phyloP scores from a whole-genome alignment of 2,888 invertebrate genomes.

The Colostygia pectinataria region DNA sequence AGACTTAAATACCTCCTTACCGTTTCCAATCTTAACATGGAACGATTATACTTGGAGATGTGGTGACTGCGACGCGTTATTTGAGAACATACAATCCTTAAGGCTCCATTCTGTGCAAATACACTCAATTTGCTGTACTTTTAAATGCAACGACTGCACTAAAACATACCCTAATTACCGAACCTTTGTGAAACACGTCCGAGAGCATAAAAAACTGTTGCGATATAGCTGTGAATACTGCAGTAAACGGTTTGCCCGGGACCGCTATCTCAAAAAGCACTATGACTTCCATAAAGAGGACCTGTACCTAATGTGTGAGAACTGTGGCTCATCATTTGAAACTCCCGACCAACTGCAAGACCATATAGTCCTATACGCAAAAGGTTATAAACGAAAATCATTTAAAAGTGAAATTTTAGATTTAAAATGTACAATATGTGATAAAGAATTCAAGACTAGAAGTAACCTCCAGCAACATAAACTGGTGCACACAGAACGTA shows the following conservation, averaged over 20 bases:
- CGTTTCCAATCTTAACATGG: slow-evolving; percentile 53
- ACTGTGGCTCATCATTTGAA: slow-evolving; percentile 63
- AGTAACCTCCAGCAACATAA: slow-evolving; percentile 69
- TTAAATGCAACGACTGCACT: slow-evolving; percentile 68
- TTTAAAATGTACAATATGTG: slow-evolving; percentile 65
- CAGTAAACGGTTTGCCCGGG: slow-evolving; percentile 54
- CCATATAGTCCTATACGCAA: slow-evolving; percentile 58
- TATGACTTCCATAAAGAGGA: slow-evolving; percentile 28
- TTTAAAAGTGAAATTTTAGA: slow-evolving; percentile 50
- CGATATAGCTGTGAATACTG: slow-evolving; percentile 70
- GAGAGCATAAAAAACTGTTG: slow-evolving; percentile 60
- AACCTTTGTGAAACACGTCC: slow-evolving; percentile 62
- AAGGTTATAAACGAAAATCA: slow-evolving; percentile 45
- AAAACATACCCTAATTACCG: slow-evolving; percentile 51
- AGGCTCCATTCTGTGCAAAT: slow-evolving; percentile 69
- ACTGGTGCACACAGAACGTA: slow-evolving; percentile 70
- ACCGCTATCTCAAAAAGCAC: slow-evolving; percentile 57
- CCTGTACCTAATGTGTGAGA: slow-evolving; percentile 48
- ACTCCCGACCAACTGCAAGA: slow-evolving; percentile 58
- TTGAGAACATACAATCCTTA: slow-evolving; percentile 62
- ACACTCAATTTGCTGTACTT: slow-evolving; percentile 62
- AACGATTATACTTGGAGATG: slow-evolving; percentile 68
- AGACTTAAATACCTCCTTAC: slow-evolving; percentile 19
- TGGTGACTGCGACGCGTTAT: slow-evolving; percentile 68
- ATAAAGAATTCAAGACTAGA: slow-evolving; percentile 67